Evolutionary conservation across 2,888 invertebrate genomes (phyloP).

Genomic region (Thelaira solivaga): DNA sequence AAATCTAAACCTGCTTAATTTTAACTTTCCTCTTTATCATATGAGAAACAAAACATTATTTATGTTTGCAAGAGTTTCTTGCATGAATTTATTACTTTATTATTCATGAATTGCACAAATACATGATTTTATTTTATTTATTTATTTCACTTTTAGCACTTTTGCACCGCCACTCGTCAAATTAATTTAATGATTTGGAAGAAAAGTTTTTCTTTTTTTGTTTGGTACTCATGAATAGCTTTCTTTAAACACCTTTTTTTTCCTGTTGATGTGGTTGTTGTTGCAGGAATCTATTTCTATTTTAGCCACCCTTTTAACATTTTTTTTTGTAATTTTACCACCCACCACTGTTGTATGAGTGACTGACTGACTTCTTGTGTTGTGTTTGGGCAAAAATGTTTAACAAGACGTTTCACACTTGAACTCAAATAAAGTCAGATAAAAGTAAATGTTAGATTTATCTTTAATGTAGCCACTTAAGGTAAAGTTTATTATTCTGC

Average conservation of each 20-base stretch:
- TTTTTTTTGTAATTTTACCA: too few relatives aligned
- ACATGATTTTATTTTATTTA: not conserved
- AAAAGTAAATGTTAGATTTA: constrained; percentile 59
- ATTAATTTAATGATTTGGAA: constrained; percentile 57
- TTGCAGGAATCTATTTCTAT: not conserved
- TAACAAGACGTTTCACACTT: constrained; percentile 62
- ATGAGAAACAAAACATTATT: not conserved
- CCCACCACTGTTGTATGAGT: not conserved
- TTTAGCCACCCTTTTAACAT: not conserved
- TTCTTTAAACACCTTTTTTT: constrained; percentile 27
- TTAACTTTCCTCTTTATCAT: not conserved
- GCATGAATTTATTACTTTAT: constrained; percentile 56
- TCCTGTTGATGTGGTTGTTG: too few relatives aligned
- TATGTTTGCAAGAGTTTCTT: not conserved
- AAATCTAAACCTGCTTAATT: not conserved
- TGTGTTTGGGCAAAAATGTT: constrained; percentile 26
- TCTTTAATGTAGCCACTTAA: constrained; percentile 63
- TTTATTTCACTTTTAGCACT: not conserved
- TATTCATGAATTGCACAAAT: constrained; percentile 45
- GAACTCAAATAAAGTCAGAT: constrained; percentile 54
- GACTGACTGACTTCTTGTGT: too few relatives aligned
- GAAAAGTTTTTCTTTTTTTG: constrained; percentile 34
- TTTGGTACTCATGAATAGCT: constrained; percentile 48
- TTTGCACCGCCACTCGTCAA: constrained; percentile 16
- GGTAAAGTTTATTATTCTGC: constrained; percentile 57